Base-by-base conservation (phyloP, 1,140 invertebrate species). In the Drosophila funebris region DNA sequence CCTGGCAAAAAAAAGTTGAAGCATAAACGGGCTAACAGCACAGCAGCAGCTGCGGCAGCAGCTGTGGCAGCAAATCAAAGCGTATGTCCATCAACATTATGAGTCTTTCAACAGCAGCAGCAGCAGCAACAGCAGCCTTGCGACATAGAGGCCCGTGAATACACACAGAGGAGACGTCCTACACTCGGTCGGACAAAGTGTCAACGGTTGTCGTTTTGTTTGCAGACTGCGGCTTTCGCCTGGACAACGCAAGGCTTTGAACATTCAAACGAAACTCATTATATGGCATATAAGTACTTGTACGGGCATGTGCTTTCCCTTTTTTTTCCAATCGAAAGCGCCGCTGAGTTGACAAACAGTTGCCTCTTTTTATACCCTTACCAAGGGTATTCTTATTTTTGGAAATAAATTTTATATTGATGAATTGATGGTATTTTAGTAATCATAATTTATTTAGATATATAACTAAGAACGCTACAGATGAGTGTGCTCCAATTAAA, bases 51-150 rank as follows among this genome's bases (percentile, higher is more conserved):
- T 56, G 60, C 54, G 37, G 48, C 68, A 78, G 43, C 53, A 37
- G 24, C 44, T 27, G 39, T 20, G 31, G 24, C 41, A 22, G 50
- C 74, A 83, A 88, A 88, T 88, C 83, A 88, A 88, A 88, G 84
- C 69, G 79, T 83, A 69, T 88, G 83, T 89, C 83, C 84, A 77
- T 88, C 83, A 88, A 73, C 84, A 77, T 88, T 88, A 88, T 79
- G 83, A 63, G 83, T 73, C 66, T 77, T 71, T 78, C 57, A 76
- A 68, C 82, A 73, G 81, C 53, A 58, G 44, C 14, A 29, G 44
- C 13, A 24, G 8, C 54, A 22, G 20, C 24, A 43, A 5, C 41
- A 75, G 80, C 43, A 68, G 41, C 31, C 18, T 64, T 41, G 37
- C 58, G 53, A 44, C 29, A 63, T 62, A 48, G 31, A 63, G 50